Evolutionary conservation across 2,113 vertebrate species (phyloP), one percentile per base, ranked within the genome.

Genomic region (Grammatotria lemairii): DNA sequence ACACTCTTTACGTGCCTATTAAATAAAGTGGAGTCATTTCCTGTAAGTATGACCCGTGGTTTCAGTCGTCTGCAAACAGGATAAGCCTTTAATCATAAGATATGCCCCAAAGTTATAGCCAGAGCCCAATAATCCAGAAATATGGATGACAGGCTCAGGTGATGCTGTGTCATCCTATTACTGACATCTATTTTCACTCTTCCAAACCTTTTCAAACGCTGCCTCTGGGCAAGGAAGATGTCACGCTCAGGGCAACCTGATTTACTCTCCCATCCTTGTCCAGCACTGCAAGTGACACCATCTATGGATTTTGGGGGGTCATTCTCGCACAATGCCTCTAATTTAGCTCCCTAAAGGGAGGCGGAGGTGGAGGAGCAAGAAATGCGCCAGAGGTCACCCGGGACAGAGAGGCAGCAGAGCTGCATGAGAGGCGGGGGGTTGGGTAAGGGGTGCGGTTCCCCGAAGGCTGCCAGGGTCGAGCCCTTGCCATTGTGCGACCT

Each of bases 321-420:
- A 95, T 95, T 94, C 91, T 97, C 87, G 90, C 94, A 96, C 95
- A 96, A 96, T 95, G 95, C 93, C 95, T 96, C 95, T 96, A 96
- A 96, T 96, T 96, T 96, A 96, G 92, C 84, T 94, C 85, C 94
- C 95, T 93, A 93, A 94, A 94, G 92, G 94, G 93, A 92, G 93
- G 89, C 90, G 92, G 91, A 94, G 91, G 91, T 85, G 92, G 89
- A 91, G 91, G 91, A 94, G 91, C 90, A 86, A 89, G 93, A 95
- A 94, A 95, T 94, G 95, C 93, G 80, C 92, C 94, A 96, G 94
- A 96, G 96, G 96, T 97, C 96, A 97, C 85, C 85, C 81, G 87
- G 93, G 93, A 95, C 92, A 90, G 81, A 87, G 80, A 95, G 91
- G 92, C 92, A 89, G 80, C 84, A 91, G 87, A 90, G 86, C 82